These are phyloP conservation scores for Sylvia atricapilla DNA, from an alignment of 2,113 vertebrate genomes.

Conservation along the genomic window DNA sequence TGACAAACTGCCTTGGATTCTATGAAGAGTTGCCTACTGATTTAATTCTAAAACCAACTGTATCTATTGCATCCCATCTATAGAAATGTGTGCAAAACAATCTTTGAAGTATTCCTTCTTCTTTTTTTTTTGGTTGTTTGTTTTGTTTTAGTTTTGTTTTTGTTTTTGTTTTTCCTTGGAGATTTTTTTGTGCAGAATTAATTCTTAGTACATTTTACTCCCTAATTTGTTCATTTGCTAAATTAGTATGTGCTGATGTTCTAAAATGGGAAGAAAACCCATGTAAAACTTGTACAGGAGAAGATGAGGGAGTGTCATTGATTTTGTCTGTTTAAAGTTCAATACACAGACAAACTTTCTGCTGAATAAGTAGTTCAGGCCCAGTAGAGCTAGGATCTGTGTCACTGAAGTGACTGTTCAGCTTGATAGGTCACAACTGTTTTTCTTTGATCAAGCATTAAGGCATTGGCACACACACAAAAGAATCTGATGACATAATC, in stretches of 20 bases:
- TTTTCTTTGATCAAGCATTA: background rate
- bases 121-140: fast-evolving
- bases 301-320: background rate
- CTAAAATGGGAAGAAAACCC: background rate
- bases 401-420: background rate
- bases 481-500: background rate
- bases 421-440: background rate
- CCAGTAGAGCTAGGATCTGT: background rate
- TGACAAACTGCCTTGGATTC: background rate
- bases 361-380: background rate
- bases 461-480: background rate
- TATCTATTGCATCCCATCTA: background rate
- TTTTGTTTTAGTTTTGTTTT: fast-evolving
- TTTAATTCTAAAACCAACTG: background rate
- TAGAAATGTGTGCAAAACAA: background rate
- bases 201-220: background rate
- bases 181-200: background rate
- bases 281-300: background rate
- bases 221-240: background rate
- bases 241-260: background rate
- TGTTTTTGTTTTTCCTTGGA: too few species aligned
- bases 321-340: constrained; percentile 6
- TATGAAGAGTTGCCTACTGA: background rate
- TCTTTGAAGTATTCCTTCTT: background rate
- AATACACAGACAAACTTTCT: background rate